Conservation (phyloP, 2,113 vertebrate genomes). For the Erythrocebus patas region DNA sequence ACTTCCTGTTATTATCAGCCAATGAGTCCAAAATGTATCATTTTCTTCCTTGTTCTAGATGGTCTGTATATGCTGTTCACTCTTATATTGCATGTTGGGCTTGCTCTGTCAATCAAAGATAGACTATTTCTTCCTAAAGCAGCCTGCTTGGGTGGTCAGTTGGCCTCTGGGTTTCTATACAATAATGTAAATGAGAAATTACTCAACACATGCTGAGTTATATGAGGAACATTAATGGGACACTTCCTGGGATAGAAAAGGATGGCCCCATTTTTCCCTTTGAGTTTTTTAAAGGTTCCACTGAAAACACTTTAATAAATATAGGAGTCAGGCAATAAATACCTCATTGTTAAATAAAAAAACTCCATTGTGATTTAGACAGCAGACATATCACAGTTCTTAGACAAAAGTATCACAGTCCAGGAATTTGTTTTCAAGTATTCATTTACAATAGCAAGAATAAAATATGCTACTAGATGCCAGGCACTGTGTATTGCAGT, state of each 20-base stretch:
- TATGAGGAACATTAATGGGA: background rate
- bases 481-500: background rate
- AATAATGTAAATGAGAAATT: constrained; percentile 26
- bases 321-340: background rate
- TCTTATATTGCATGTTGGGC: background rate
- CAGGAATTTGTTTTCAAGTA: background rate
- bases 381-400: background rate
- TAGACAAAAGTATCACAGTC: background rate
- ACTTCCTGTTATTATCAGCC: background rate
- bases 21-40: background rate
- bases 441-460: background rate
- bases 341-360: background rate
- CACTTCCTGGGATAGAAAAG: background rate
- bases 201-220: background rate
- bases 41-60: constrained; percentile 5
- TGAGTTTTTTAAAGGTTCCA: background rate
- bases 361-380: background rate
- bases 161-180: background rate
- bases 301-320: background rate
- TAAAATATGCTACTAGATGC: background rate
- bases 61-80: background rate
- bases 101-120: background rate
- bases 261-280: background rate
- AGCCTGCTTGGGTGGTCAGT: constrained; percentile 16
- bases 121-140: constrained; percentile 4